Conservation (phyloP, 2,113 vertebrate genomes). For the Periophthalmus modestus region DNA sequence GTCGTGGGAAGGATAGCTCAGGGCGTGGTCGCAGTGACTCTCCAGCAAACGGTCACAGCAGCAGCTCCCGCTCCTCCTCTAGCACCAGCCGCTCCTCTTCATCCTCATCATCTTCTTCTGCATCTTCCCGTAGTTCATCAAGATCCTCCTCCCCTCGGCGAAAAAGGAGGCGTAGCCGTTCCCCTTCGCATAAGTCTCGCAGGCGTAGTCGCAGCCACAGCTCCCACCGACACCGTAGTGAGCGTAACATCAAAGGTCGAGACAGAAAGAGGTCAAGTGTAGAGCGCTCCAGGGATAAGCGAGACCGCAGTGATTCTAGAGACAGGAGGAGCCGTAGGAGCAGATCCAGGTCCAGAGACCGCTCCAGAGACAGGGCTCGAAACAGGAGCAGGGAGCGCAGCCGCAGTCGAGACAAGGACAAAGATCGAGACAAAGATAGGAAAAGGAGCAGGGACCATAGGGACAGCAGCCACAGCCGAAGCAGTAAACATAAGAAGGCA, state of each 20-base stretch:
- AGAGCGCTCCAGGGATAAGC: conserved; percentile 80
- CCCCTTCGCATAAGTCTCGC: conserved; percentile 86
- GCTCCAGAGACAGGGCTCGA: conserved; percentile 78
- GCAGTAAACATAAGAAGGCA: conserved; percentile 84
- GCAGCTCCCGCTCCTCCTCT: conserved; percentile 86
- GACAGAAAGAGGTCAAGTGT: conserved; percentile 82
- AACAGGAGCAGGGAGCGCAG: conserved; percentile 80
- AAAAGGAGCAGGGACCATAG: conserved; percentile 79
- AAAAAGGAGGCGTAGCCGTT: conserved; percentile 75
- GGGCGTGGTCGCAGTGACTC: conserved; percentile 78
- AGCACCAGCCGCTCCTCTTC: conserved; percentile 87
- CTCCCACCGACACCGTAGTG: conserved; percentile 79
- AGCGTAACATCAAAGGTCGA: conserved; percentile 82
- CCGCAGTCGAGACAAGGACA: conserved; percentile 82
- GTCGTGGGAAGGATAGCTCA: conserved; percentile 83
- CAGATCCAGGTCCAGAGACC: conserved; percentile 76
- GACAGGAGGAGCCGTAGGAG: conserved; percentile 83
- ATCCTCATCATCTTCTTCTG: conserved; percentile 88
- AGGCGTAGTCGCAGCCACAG: conserved; percentile 85
- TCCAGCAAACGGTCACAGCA: conserved; percentile 84
- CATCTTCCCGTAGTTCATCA: conserved; percentile 88
- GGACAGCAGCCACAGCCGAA: conserved; percentile 81
- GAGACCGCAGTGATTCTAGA: conserved; percentile 81
- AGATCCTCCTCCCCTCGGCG: conserved; percentile 84
- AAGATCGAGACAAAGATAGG: conserved; percentile 73